These are phyloP conservation scores for Philereme vetulata DNA, from an alignment of 2,888 invertebrate genomes.

Conservation along the genomic window DNA sequence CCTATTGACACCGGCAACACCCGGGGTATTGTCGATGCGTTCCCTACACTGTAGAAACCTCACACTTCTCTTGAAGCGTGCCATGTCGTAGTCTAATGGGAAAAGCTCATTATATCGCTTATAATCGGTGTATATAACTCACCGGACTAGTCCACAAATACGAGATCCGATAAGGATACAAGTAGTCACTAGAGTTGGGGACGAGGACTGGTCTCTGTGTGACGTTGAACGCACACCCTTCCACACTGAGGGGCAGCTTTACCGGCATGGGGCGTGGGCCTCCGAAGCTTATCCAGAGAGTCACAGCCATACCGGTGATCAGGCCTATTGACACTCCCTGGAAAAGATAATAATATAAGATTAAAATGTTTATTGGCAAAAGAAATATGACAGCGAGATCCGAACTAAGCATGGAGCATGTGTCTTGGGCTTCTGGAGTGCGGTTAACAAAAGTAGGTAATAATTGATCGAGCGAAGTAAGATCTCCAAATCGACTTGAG, in stretches of 20 bases:
- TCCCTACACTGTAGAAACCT: too few species aligned
- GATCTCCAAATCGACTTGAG: too few species aligned
- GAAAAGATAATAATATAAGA: slow-evolving; percentile 28
- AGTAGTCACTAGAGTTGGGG: slow-evolving; percentile 65
- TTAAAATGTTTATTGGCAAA: neutral
- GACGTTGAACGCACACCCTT: slow-evolving; percentile 78
- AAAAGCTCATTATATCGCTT: too few species aligned
- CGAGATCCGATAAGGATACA: slow-evolving; percentile 88
- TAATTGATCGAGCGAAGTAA: too few species aligned
- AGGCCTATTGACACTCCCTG: slow-evolving; percentile 89
- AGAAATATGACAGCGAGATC: too few species aligned
- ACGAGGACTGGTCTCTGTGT: slow-evolving; percentile 43
- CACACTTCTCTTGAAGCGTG: too few species aligned
- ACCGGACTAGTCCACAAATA: slow-evolving; percentile 88
- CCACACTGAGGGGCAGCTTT: slow-evolving; percentile 83
- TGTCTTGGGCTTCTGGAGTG: too few species aligned
- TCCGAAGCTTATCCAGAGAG: slow-evolving; percentile 94
- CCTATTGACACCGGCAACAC: too few species aligned
- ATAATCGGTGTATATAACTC: slow-evolving; percentile 35
- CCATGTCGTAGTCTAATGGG: too few species aligned
- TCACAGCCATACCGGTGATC: slow-evolving; percentile 85
- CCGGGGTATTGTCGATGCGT: too few species aligned
- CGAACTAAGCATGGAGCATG: neutral
- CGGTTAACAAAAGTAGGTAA: too few species aligned
- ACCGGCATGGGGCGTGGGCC: slow-evolving; percentile 86